Conservation (phyloP, 1,140 invertebrate genomes). For the Micrasema longulum region DNA sequence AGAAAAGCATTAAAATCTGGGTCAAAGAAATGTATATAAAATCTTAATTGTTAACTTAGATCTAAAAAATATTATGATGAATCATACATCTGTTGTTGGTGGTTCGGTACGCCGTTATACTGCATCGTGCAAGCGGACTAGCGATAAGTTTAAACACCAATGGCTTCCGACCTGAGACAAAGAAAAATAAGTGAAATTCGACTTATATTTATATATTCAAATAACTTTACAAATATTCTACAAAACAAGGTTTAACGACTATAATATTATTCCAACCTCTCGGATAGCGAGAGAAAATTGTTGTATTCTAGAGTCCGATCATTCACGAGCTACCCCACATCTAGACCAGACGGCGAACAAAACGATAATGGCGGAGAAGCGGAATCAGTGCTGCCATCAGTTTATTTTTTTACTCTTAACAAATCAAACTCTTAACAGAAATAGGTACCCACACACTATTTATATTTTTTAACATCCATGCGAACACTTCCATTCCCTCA, state of each 20-base stretch:
- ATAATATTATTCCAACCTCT: constrained; percentile 60
- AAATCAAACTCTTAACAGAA: constrained; percentile 4
- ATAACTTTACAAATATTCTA: constrained; percentile 18
- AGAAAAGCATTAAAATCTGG: constrained; percentile 43
- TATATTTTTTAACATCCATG: too few species aligned
- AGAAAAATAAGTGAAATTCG: constrained; percentile 35
- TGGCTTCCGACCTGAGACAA: constrained; percentile 65
- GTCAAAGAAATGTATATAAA: constrained; percentile 38
- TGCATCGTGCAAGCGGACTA: constrained; percentile 62
- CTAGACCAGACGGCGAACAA: constrained; percentile 72
- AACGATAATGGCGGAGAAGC: constrained; percentile 66
- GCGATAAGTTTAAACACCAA: constrained; percentile 58
- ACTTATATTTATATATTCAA: constrained; percentile 11
- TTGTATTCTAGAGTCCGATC: constrained; percentile 59
- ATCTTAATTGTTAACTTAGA: constrained; percentile 31
- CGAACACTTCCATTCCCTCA: too few species aligned
- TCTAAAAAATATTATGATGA: constrained; percentile 42
- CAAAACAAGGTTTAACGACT: constrained; percentile 28
- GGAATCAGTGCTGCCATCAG: constrained; percentile 52
- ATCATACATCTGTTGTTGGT: constrained; percentile 66
- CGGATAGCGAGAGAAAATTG: constrained; percentile 64
- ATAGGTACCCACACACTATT: too few species aligned
- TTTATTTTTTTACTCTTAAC: constrained; percentile 12
- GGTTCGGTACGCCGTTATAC: constrained; percentile 67
- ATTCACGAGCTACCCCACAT: constrained; percentile 62